Evolutionary conservation across 2,888 invertebrate species (phyloP).

Genomic region (Eudasyphora cyanicolor): DNA sequence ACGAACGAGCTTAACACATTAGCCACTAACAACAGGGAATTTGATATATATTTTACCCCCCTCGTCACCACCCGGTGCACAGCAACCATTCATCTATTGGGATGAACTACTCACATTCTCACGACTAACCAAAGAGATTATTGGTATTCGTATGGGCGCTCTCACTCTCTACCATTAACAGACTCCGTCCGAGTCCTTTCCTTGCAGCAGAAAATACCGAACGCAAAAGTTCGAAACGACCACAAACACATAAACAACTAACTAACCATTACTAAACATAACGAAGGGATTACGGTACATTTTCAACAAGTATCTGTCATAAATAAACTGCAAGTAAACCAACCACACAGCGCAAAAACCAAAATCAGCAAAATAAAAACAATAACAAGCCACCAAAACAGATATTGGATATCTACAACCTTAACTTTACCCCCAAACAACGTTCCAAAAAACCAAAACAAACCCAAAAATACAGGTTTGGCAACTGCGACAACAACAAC

Average conservation of each 20-base stretch:
- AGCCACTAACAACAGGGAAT: background rate
- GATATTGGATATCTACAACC: background rate
- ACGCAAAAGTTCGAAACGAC: background rate
- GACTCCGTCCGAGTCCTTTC: background rate
- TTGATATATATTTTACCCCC: slow-evolving; percentile 6
- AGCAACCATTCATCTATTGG: too few species aligned
- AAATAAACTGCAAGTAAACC: slow-evolving; percentile 8
- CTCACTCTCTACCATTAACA: background rate
- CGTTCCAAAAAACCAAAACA: slow-evolving; percentile 13
- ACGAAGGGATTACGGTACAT: slow-evolving; percentile 53
- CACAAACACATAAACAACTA: background rate
- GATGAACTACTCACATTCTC: background rate
- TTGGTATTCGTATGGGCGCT: background rate
- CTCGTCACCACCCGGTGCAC: background rate
- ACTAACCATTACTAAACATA: too few species aligned
- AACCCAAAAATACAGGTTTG: slow-evolving; percentile 12
- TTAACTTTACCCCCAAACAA: background rate
- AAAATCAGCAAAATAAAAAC: slow-evolving; percentile 35
- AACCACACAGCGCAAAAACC: background rate
- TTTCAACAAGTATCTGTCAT: slow-evolving; percentile 56
- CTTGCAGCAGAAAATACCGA: background rate
- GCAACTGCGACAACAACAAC: background rate
- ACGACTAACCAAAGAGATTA: background rate
- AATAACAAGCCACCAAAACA: slow-evolving; percentile 38
- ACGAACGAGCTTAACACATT: background rate